Conservation (phyloP, 2,797 vertebrate genomes). For the Melanotaenia boesemani region DNA sequence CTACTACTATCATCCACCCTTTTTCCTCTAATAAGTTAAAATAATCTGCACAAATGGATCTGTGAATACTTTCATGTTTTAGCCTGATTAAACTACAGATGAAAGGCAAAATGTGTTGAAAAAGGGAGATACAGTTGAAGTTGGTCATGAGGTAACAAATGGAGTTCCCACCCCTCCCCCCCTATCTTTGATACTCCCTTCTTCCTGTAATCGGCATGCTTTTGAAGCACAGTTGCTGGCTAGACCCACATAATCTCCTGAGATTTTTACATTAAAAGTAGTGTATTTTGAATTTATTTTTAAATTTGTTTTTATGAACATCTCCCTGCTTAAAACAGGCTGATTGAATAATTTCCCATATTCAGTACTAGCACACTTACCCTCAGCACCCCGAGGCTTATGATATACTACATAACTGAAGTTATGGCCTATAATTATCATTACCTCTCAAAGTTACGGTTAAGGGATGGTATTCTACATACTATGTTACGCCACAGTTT, state of each 20-base stretch:
- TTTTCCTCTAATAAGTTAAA: constrained; percentile 24
- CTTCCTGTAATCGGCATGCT: constrained; percentile 32
- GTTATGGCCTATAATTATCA: too few relatives aligned
- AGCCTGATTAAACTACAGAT: constrained; percentile 38
- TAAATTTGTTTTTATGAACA: background rate
- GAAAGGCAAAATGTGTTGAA: constrained; percentile 37
- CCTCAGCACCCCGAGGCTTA: background rate
- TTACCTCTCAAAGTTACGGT: too few relatives aligned
- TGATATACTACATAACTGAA: too few relatives aligned
- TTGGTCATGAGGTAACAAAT: constrained; percentile 27
- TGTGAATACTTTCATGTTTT: constrained; percentile 33
- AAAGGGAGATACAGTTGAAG: constrained; percentile 15
- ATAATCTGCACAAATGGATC: constrained; percentile 14
- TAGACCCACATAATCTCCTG: background rate
- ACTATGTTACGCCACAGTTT: too few relatives aligned
- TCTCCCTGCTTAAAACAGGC: background rate
- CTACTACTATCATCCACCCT: constrained; percentile 30
- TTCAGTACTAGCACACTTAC: background rate
- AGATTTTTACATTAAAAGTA: background rate
- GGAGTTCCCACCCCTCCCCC: constrained; percentile 22
- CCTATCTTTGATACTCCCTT: constrained; percentile 25
- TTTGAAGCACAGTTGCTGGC: constrained; percentile 51
- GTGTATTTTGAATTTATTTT: background rate
- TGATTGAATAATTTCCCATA: too few relatives aligned
- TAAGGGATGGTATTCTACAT: too few relatives aligned